Percentiles rank a stretch among this genome's conserved stretches.
Evolutionary conservation across 2,113 vertebrate genomes (phyloP).

Genomic region (Psammodynastes pulverulentus): DNA sequence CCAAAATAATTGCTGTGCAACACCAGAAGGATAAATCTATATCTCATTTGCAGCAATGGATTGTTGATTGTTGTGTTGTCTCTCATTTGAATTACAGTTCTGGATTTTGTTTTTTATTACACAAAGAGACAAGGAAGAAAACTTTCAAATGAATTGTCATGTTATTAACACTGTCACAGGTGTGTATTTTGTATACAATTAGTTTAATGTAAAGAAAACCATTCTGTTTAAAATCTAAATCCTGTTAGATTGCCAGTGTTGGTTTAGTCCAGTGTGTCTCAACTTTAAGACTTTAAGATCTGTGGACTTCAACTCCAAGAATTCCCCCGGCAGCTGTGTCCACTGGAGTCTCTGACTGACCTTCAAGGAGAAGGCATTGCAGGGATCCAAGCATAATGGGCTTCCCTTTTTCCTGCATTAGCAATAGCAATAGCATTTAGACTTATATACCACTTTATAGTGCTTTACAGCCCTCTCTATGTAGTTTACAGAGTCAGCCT

Average conservation of each 20-base stretch:
- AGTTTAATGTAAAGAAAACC: background rate
- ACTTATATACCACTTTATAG: no score
- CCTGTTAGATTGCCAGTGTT: background rate
- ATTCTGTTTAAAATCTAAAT: background rate
- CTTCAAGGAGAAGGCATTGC: background rate
- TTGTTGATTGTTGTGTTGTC: background rate
- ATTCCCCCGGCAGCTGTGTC: no score
- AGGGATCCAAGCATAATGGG: background rate
- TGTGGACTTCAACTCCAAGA: no score
- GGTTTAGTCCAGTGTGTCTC: background rate
- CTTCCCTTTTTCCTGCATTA: background rate
- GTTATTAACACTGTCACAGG: background rate
- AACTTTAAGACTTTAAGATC: no score
- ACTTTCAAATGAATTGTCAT: background rate
- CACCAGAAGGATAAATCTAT: background rate
- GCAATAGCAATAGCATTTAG: no score
- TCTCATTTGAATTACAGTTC: background rate
- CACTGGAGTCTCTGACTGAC: background rate
- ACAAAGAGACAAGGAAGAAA: background rate
- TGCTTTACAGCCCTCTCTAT: no score
- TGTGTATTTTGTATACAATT: background rate
- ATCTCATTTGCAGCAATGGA: background rate
- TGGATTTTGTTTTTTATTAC: background rate
- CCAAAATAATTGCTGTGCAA: background rate
- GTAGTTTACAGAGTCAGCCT: no score